Base-by-base conservation (phyloP, 2,797 vertebrate genomes). In the Microctenopoma lineatum region DNA sequence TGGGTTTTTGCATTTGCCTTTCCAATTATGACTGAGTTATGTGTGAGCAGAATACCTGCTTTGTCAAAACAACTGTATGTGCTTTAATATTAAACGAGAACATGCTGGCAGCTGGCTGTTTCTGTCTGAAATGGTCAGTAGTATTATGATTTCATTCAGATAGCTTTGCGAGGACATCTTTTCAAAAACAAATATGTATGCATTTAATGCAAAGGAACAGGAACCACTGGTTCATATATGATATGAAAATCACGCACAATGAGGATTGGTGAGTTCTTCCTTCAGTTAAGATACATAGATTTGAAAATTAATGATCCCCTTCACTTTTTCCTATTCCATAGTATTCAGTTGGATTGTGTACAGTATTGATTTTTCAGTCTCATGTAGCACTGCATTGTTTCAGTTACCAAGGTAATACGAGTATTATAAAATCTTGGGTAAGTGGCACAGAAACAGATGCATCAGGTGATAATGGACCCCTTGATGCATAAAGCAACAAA, bases 401-500 rank as follows among this genome's bases (percentile, higher is more conserved):
- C 60, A 60, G 47, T 59, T 50, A 54, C 18, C 7, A 66, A 36
- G 16, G 5, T 29, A 38, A 60, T n/a, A 48, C 12, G 15, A 39
- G 29, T 26, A 25, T 25, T 59, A 54, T 48, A 21, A 29, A 18
- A 21, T 21, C 26, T 34, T 29, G 5, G 21, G 16, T 61, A 38
- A 59, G 44, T 4, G 44, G 41, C 41, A 16, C 14, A 44, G 15
- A 44, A 44, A 44, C 14, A 45, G 44, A 45, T 45, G 44, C n/a
- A 45, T 45, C 42, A 45, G 18, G 44, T 57, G 26, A 11, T n/a
- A 56, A 79, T 41, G 10, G 45, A 34, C 29, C 18, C 61, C 18
- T 44, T 47, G 11, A 66, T 62, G 26, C 18, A 21, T 41, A 25
- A 52, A 66, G 59, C 25, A 63, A 59, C 14, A 56, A 4, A 66